Evolutionary conservation across 2,797 vertebrate species (phyloP).

Genomic region (Cyclura pinguis): DNA sequence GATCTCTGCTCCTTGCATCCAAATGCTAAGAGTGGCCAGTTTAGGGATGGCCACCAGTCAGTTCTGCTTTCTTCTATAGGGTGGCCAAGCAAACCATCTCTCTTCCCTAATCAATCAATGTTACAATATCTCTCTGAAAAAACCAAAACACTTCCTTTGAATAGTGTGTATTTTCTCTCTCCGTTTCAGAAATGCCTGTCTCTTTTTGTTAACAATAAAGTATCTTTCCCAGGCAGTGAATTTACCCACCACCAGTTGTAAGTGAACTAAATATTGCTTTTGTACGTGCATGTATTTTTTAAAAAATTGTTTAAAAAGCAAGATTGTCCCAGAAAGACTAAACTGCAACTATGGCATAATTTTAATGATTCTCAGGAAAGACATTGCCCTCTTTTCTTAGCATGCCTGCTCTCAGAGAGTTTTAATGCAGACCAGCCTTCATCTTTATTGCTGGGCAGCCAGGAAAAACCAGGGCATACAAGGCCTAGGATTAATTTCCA

Average conservation of each 20-base stretch:
- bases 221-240: too few species aligned
- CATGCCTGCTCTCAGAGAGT: background rate
- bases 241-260: background rate
- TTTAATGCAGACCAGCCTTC: background rate
- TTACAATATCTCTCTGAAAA: background rate
- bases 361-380: conserved; percentile 18
- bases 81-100: background rate
- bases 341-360: background rate
- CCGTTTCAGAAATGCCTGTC: background rate
- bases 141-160: background rate
- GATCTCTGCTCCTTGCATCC: background rate
- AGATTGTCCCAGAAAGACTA: background rate
- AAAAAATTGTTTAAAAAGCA: background rate
- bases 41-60: too few species aligned
- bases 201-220: background rate
- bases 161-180: background rate
- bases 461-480: background rate
- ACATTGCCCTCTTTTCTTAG: background rate
- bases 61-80: too few species aligned
- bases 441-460: background rate
- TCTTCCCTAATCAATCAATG: background rate
- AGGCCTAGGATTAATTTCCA: conserved; percentile 8
- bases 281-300: background rate
- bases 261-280: background rate
- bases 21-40: background rate